Evolutionary conservation across 2,113 vertebrate species (phyloP).

Genomic region (Hyperoodon ampullatus): DNA sequence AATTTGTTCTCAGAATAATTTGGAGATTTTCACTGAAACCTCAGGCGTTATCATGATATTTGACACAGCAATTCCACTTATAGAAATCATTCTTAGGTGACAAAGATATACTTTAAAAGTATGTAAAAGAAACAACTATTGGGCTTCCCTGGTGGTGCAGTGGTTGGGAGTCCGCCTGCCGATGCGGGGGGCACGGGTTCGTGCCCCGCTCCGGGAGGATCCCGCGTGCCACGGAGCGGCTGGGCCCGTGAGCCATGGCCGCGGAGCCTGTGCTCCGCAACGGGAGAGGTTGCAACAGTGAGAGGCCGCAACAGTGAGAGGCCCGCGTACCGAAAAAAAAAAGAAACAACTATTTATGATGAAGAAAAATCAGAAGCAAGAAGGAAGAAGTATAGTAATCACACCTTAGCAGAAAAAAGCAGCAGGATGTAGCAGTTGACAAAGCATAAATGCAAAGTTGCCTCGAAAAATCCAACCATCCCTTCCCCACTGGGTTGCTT

Average conservation of each 20-base stretch:
- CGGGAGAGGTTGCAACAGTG: no score
- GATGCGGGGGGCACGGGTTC: no score
- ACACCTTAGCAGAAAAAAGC: background rate
- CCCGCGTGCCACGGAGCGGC: no score
- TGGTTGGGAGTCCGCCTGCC: no score
- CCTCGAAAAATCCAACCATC: background rate
- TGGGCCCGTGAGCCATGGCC: no score
- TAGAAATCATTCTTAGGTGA: background rate
- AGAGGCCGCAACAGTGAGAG: no score
- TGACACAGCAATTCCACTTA: background rate
- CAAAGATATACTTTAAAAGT: background rate
- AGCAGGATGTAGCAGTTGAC: accelerated
- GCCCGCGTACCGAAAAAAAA: no score
- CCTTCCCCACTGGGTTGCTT: background rate
- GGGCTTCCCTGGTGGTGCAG: no score
- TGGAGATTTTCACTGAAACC: background rate
- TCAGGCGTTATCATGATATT: background rate
- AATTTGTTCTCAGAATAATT: background rate
- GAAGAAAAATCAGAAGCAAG: background rate
- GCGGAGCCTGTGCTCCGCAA: no score
- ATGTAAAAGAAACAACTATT: background rate
- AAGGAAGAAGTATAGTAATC: background rate
- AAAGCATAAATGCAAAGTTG: background rate
- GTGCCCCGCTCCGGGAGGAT: no score
- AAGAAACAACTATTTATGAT: background rate